A percentile compares a stretch with the other conserved stretches of the same genome.
Evolutionary conservation across 30 jellyfish, hydroid and myxozoan species (phyloP).

Genomic region (Aurelia sp.): DNA sequence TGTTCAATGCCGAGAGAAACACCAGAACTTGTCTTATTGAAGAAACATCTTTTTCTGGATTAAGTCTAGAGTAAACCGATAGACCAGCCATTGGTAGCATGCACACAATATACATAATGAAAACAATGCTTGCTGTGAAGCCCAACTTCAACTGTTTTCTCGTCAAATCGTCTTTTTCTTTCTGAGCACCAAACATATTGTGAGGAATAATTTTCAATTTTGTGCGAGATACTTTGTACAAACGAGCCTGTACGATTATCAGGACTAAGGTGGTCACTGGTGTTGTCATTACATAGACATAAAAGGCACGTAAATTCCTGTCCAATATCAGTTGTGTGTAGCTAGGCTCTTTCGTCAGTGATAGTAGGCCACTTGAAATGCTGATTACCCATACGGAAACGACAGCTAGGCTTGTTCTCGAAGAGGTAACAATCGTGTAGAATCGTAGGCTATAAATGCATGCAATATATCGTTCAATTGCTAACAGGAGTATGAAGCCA

Average conservation of each 20-base stretch:
- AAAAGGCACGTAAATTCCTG: not conserved
- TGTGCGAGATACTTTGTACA: not conserved
- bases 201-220: not conserved
- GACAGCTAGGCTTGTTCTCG: not conserved
- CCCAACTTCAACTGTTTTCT: constrained; percentile 10
- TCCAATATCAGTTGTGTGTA: not conserved
- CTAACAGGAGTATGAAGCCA: not conserved
- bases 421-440: not conserved
- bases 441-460: constrained; percentile 28
- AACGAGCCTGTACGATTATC: not conserved
- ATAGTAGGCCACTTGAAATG: not conserved
- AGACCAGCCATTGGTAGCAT: too few relatives aligned
- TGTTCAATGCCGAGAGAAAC: not conserved
- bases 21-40: not conserved
- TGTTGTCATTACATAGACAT: not conserved
- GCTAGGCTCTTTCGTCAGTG: not conserved
- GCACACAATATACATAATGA: too few relatives aligned
- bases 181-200: not conserved
- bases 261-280: not conserved
- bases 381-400: constrained; percentile 2
- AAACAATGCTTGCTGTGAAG: not conserved
- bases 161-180: not conserved
- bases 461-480: constrained; percentile 31
- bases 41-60: too few relatives aligned
- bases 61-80: too few relatives aligned